Evolutionary conservation across 1,140 invertebrate genomes (phyloP).

Genomic region (Drepana arcuata): DNA sequence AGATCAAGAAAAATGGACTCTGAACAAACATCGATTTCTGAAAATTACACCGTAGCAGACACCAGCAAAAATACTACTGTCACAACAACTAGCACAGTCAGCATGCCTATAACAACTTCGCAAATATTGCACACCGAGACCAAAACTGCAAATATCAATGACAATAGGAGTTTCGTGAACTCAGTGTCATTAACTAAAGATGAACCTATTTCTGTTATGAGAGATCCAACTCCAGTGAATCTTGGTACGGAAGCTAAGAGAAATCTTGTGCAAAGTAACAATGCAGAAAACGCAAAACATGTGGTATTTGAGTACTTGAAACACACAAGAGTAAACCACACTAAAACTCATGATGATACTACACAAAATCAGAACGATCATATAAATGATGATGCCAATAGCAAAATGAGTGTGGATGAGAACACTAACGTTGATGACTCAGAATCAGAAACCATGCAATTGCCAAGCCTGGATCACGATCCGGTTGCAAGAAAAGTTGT

Average conservation of each 20-base stretch:
- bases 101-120: constrained; percentile 9
- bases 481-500: constrained; percentile 67
- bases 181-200: constrained; percentile 13
- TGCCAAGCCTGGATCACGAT: constrained; percentile 43
- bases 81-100: constrained; percentile 11
- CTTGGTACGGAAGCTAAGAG: constrained; percentile 23
- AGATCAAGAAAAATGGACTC: constrained; percentile 51
- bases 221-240: constrained; percentile 8
- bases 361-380: constrained; percentile 33
- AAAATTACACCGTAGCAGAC: constrained; percentile 16
- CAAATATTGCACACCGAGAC: constrained; percentile 10
- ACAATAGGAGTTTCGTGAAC: constrained; percentile 11
- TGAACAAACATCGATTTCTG: constrained; percentile 30
- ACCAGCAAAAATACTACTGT: constrained; percentile 8
- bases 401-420: constrained; percentile 36
- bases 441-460: constrained; percentile 38
- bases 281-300: constrained; percentile 72
- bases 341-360: constrained; percentile 51
- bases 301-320: constrained; percentile 76
- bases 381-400: constrained; percentile 39
- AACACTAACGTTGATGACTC: constrained; percentile 37
- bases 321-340: constrained; percentile 73
- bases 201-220: constrained; percentile 14
- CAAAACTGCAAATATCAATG: constrained; percentile 15
- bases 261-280: constrained; percentile 27